phyloP scores from a whole-genome alignment of 2,888 invertebrate genomes.

The Psylliodes chrysocephalus region DNA sequence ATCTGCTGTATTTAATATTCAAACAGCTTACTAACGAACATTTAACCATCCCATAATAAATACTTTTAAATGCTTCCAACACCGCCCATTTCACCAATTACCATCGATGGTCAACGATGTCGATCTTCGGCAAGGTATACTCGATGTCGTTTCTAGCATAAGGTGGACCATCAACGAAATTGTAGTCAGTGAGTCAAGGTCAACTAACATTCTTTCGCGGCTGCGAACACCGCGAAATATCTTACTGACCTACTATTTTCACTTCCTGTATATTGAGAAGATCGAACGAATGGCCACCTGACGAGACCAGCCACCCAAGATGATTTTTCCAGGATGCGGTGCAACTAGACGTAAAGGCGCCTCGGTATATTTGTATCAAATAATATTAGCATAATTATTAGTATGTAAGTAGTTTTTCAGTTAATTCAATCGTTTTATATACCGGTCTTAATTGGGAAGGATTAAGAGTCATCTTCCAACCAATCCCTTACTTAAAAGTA shows the following conservation, averaged over 20 bases:
- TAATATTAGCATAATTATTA: too few species aligned
- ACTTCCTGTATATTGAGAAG: slow-evolving; percentile 53
- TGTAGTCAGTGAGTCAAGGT: slow-evolving; percentile 54
- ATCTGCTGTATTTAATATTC: not conserved
- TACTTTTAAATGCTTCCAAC: not conserved
- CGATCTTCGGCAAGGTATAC: not conserved
- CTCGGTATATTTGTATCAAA: too few species aligned
- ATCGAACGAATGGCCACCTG: slow-evolving; percentile 21
- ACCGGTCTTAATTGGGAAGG: too few species aligned
- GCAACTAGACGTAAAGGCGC: slow-evolving; percentile 22
- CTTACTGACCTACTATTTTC: slow-evolving; percentile 59
- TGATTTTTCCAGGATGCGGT: slow-evolving; percentile 26
- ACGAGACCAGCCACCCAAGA: slow-evolving; percentile 36
- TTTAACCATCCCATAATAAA: not conserved
- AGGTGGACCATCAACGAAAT: slow-evolving; percentile 35
- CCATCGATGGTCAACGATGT: not conserved
- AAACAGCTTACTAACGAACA: not conserved
- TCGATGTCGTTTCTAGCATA: slow-evolving; percentile 15
- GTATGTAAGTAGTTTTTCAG: too few species aligned
- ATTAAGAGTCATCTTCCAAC: too few species aligned
- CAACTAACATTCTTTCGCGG: slow-evolving; percentile 55
- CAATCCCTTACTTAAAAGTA: too few species aligned
- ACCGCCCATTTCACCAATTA: slow-evolving; percentile 1
- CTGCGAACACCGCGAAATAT: slow-evolving; percentile 51
- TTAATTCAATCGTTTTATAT: too few species aligned